These are phyloP conservation scores for Trypoxylon attenuatum DNA, from an alignment of 2,888 invertebrate species.

Conservation along the genomic window DNA sequence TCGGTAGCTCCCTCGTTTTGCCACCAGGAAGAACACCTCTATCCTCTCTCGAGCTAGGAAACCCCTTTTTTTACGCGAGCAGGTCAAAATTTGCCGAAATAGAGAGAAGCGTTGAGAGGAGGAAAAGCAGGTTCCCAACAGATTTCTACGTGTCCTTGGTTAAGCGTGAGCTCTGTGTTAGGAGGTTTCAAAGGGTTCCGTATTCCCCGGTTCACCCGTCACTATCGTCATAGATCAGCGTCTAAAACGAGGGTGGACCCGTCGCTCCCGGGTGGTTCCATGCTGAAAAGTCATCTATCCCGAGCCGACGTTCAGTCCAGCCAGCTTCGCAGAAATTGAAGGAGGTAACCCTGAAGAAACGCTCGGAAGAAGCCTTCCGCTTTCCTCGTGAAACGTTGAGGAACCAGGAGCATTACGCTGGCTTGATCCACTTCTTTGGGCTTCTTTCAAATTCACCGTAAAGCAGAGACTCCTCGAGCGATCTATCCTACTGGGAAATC, in stretches of 20 bases:
- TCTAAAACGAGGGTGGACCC: neutral
- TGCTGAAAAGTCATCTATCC: constrained; percentile 14
- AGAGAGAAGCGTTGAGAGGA: too few relatives aligned
- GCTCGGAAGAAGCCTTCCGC: neutral
- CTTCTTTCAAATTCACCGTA: neutral
- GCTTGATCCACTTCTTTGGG: neutral
- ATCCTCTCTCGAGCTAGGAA: too few relatives aligned
- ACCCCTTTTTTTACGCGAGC: too few relatives aligned
- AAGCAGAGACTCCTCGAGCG: neutral
- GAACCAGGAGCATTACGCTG: neutral
- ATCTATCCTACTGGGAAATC: neutral
- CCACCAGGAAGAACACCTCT: neutral
- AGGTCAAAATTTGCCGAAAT: too few relatives aligned
- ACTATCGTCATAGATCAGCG: neutral
- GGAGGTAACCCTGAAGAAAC: neutral
- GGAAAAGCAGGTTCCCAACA: too few relatives aligned
- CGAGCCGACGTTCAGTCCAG: neutral
- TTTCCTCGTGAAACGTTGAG: neutral
- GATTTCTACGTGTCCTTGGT: too few relatives aligned
- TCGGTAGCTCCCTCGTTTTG: neutral
- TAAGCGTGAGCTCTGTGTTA: too few relatives aligned
- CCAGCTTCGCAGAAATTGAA: neutral
- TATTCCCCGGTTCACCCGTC: neutral
- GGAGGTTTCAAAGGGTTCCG: too few relatives aligned
- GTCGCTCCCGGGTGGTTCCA: neutral